These are phyloP conservation scores for Sebastes baramenuke DNA, from an alignment of 2,797 vertebrate genomes.

Conservation along the genomic window DNA sequence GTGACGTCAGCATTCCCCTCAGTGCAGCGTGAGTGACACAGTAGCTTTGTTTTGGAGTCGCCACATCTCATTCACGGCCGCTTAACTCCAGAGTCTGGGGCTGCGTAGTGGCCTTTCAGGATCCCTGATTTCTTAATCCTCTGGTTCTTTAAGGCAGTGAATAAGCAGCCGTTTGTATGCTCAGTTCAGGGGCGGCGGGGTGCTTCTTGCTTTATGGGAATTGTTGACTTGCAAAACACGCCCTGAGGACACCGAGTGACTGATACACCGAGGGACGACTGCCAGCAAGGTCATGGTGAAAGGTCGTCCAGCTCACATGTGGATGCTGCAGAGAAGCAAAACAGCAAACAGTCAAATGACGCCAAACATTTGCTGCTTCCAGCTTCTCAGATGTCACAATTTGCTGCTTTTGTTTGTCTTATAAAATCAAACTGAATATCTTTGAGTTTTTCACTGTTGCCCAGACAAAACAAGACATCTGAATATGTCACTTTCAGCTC, in stretches of 20 bases:
- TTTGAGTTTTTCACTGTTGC: too few relatives aligned
- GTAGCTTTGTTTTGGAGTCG: conserved; percentile 68
- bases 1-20: conserved; percentile 60
- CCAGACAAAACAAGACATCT: too few relatives aligned
- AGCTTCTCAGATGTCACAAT: too few relatives aligned
- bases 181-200: conserved; percentile 16
- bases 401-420: too few relatives aligned
- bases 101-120: conserved; percentile 52
- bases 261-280: conserved; percentile 6
- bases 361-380: neutral
- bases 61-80: conserved; percentile 68
- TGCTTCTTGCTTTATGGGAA: conserved; percentile 49
- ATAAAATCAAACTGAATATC: too few relatives aligned
- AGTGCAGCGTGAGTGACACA: conserved; percentile 51
- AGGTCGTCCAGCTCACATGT: conserved; percentile 31
- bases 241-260: conserved; percentile 11
- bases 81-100: conserved; percentile 65
- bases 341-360: neutral
- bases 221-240: conserved; percentile 65
- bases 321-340: neutral
- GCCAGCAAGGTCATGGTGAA: conserved; percentile 50
- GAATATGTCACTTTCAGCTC: too few relatives aligned
- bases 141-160: conserved; percentile 46
- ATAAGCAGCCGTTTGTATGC: conserved; percentile 54
- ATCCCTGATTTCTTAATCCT: conserved; percentile 70